Evolutionary conservation across 1,140 invertebrate species (phyloP).

Genomic region (Plectrocnemia conspersa): DNA sequence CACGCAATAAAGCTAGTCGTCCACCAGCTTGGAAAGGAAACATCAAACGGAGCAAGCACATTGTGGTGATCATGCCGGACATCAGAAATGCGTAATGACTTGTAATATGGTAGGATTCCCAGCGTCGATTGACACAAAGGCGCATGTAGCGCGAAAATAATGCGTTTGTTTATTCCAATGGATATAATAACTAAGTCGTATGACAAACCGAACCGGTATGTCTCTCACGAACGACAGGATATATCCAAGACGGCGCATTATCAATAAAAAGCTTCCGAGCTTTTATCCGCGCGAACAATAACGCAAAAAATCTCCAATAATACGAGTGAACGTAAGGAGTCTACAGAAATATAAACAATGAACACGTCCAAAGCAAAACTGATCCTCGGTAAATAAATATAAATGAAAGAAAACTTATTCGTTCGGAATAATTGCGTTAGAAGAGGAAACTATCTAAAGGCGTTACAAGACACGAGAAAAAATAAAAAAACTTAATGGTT

Average conservation of each 20-base stretch:
- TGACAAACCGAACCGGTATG: neutral
- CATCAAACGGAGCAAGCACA: too few relatives aligned
- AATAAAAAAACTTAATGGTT: too few relatives aligned
- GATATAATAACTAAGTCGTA: conserved; percentile 50
- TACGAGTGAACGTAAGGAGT: too few relatives aligned
- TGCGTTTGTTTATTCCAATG: conserved; percentile 51
- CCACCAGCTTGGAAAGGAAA: too few relatives aligned
- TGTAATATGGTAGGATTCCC: too few relatives aligned
- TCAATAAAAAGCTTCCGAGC: conserved; percentile 9
- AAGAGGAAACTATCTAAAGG: conserved; percentile 25
- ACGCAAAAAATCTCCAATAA: neutral
- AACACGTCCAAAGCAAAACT: neutral
- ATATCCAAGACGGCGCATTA: conserved; percentile 16
- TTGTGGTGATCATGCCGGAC: too few relatives aligned
- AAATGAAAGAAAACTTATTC: conserved; percentile 27
- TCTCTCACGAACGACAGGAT: neutral
- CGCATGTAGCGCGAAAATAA: conserved; percentile 41
- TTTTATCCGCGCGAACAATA: neutral
- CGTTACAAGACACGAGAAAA: too few relatives aligned
- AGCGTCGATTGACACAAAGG: conserved; percentile 25
- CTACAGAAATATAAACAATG: neutral
- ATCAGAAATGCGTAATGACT: too few relatives aligned
- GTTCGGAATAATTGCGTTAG: conserved; percentile 33
- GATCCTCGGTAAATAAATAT: neutral
- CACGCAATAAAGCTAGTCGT: too few relatives aligned